Conservation (phyloP, 2,888 invertebrate genomes). For the Nineta flava region DNA sequence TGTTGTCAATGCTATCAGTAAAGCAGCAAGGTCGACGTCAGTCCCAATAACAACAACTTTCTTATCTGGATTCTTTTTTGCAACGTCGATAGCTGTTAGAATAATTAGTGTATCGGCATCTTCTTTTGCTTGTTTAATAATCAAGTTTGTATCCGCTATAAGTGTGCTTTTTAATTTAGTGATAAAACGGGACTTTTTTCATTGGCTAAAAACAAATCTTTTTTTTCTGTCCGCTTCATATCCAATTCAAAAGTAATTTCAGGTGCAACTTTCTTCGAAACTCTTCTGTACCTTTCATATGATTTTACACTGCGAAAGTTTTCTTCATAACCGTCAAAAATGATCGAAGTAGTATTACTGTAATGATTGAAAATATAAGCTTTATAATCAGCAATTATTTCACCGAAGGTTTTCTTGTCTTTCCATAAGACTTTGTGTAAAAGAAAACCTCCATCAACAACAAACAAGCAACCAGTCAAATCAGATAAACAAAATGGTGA, state of each 20-base stretch:
- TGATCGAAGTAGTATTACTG: background rate
- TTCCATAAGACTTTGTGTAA: background rate
- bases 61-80: background rate
- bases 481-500: background rate
- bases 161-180: background rate
- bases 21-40: background rate
- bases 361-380: background rate
- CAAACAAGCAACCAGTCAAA: background rate
- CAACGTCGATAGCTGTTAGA: background rate
- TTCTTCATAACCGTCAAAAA: background rate
- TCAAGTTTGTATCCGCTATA: background rate
- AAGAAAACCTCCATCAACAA: background rate
- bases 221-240: background rate
- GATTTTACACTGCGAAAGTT: background rate
- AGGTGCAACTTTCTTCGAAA: background rate
- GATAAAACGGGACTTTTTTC: background rate
- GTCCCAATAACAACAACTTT: background rate
- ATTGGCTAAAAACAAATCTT: background rate
- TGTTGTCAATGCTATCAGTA: background rate
- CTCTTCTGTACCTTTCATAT: background rate
- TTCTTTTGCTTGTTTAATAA: background rate
- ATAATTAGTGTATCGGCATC: background rate
- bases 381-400: background rate
- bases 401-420: background rate
- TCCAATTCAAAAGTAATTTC: background rate